Conservation (phyloP, 2,113 vertebrate genomes). For the Pteruthius melanotis region DNA sequence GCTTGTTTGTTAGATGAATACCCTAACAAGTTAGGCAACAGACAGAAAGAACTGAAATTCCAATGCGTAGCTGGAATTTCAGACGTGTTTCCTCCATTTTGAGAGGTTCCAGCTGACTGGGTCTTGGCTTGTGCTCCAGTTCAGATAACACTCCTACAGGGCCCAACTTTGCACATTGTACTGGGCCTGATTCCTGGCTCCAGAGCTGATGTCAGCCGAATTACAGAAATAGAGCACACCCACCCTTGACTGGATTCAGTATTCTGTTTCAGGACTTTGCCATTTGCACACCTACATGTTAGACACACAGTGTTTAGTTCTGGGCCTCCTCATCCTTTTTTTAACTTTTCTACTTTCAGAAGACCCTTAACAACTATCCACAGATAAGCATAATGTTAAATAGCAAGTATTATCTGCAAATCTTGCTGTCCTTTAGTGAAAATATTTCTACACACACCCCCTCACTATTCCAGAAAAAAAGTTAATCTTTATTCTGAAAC, state of each 20-base stretch:
- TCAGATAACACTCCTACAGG: not conserved
- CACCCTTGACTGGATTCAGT: not conserved
- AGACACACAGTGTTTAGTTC: not conserved
- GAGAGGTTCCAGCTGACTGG: not conserved
- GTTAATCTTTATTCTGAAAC: not conserved
- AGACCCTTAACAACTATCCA: not conserved
- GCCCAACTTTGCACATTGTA: accelerated
- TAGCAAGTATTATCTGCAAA: not conserved
- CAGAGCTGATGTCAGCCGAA: not conserved
- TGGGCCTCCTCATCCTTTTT: not conserved
- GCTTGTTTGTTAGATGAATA: not conserved
- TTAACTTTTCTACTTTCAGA: not conserved
- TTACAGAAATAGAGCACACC: not conserved
- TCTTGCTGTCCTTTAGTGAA: not conserved
- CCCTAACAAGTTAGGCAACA: not conserved
- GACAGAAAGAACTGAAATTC: not conserved
- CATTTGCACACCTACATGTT: not conserved
- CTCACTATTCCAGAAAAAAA: not conserved
- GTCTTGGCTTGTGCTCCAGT: not conserved
- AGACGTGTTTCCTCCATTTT: not conserved
- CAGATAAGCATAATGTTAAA: not conserved
- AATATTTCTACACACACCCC: not conserved
- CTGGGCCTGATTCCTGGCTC: not conserved
- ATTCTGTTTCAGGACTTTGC: not conserved
- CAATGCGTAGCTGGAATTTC: not conserved